Conservation (phyloP, 1,140 invertebrate species). For the Tetranychus urticae region DNA sequence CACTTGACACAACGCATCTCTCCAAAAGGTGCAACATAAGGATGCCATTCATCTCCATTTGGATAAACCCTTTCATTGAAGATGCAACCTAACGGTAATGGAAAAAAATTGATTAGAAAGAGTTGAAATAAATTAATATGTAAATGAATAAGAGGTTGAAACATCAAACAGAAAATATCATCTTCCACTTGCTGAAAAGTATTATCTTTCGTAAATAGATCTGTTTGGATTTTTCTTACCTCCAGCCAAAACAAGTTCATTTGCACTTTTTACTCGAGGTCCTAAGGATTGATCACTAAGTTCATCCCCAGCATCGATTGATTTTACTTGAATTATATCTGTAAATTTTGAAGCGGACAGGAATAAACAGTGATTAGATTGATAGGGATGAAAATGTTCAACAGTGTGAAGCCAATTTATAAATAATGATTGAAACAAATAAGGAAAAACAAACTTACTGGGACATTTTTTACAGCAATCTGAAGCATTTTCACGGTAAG, state of each 20-base stretch:
- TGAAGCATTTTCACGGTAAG: constrained; percentile 40
- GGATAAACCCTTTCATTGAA: constrained; percentile 31
- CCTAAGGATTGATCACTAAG: constrained; percentile 9
- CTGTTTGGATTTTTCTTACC: constrained; percentile 27
- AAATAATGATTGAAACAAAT: too few species aligned
- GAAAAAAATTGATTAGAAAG: not conserved
- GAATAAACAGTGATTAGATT: too few species aligned
- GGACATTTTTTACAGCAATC: constrained; percentile 54
- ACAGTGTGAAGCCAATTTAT: too few species aligned
- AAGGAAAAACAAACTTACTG: not conserved
- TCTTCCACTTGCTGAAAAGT: too few species aligned
- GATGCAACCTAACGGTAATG: constrained; percentile 13
- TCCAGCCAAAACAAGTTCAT: constrained; percentile 21
- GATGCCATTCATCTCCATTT: constrained; percentile 65
- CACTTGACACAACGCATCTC: constrained; percentile 64
- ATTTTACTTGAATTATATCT: constrained; percentile 6
- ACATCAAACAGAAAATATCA: too few species aligned
- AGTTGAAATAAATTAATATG: not conserved
- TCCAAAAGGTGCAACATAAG: constrained; percentile 44
- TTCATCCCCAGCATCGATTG: constrained; percentile 1
- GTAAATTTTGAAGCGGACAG: not conserved
- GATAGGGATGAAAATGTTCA: too few species aligned
- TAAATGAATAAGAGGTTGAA: too few species aligned
- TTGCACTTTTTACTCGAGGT: too few species aligned
- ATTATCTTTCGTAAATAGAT: too few species aligned